A percentile compares a stretch with the other conserved stretches of the same genome.
These are phyloP conservation scores for Tylochromis polylepis DNA, from an alignment of 2,113 vertebrate genomes.

Conservation along the genomic window DNA sequence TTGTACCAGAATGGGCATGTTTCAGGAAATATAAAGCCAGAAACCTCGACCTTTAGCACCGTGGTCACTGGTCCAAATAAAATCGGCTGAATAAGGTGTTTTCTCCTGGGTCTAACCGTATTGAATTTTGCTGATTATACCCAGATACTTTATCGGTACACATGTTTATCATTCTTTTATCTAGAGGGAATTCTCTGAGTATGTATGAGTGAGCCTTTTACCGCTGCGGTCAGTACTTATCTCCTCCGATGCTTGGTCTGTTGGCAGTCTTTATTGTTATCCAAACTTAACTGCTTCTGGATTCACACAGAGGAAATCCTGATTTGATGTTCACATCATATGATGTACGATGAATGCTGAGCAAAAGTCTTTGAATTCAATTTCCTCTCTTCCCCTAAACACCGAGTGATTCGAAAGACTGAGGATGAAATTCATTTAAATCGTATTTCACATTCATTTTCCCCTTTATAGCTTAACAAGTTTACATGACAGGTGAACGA, in stretches of 20 bases:
- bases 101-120: not conserved
- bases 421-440: not conserved
- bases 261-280: not conserved
- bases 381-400: fast-evolving
- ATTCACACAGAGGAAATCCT: not conserved
- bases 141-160: not conserved
- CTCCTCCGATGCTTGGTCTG: not conserved
- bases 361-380: not conserved
- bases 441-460: not conserved
- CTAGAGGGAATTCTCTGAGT: not conserved
- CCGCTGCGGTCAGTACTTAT: not conserved
- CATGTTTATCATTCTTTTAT: not conserved
- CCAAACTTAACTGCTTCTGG: not conserved
- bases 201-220: not conserved
- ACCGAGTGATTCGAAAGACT: not conserved
- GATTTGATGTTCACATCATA: not conserved
- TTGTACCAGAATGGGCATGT: not conserved
- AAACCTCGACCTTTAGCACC: not conserved
- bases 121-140: not conserved
- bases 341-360: not conserved
- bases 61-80: not conserved
- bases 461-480: not conserved
- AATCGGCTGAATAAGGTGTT: not conserved
- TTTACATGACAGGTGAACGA: not conserved
- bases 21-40: not conserved